Evolutionary conservation across 2,797 vertebrate species (phyloP).

Genomic region (Chaetodon trifasciatus): DNA sequence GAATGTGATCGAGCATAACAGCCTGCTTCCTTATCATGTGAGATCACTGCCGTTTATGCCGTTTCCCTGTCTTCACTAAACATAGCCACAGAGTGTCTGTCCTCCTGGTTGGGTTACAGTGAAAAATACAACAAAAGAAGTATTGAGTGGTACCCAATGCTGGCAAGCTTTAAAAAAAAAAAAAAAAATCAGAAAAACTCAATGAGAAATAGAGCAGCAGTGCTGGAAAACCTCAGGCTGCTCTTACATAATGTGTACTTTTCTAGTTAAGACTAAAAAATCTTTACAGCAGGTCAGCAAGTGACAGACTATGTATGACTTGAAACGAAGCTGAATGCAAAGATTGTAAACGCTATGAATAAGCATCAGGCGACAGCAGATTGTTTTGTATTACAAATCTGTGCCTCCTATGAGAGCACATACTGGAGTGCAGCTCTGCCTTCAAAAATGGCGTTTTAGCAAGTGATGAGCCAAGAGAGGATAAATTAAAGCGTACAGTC

Average conservation of each 20-base stretch:
- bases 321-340: neutral
- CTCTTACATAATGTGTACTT: constrained; percentile 42
- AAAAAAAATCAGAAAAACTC: neutral
- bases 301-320: neutral
- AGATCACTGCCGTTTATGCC: neutral
- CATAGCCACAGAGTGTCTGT: neutral
- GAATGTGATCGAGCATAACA: neutral
- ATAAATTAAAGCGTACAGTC: neutral
- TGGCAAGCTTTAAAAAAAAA: constrained; percentile 11
- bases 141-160: neutral
- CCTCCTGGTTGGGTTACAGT: neutral
- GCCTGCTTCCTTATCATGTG: neutral
- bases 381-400: neutral
- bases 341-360: neutral
- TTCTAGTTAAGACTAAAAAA: constrained; percentile 16
- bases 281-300: neutral
- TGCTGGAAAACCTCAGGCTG: constrained; percentile 38
- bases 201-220: constrained; percentile 23
- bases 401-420: neutral
- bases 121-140: constrained; percentile 11
- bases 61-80: neutral
- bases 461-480: neutral
- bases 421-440: neutral
- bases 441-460: neutral
- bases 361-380: neutral